Percentiles rank a stretch among this genome's conserved stretches.
These are phyloP conservation scores for Drosophila hawaiiensis DNA, from an alignment of 2,888 invertebrate genomes.

Conservation along the genomic window DNA sequence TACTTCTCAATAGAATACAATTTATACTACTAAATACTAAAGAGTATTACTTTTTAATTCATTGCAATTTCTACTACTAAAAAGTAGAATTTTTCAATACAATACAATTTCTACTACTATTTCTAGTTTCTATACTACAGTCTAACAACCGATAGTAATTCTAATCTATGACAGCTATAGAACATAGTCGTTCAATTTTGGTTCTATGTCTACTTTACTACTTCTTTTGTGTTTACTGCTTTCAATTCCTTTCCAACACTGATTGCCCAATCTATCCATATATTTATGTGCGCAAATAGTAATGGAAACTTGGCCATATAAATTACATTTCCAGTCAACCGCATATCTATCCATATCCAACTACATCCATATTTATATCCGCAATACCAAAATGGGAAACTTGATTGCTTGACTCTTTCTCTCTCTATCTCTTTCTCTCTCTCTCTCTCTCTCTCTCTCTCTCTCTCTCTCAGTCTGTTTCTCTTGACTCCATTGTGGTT, in stretches of 20 bases:
- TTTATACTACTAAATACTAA: neutral
- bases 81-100: too few relatives aligned
- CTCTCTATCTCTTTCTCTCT: neutral
- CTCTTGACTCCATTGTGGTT: constrained; percentile 23
- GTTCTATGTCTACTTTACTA: too few relatives aligned
- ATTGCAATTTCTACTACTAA: neutral
- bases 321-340: constrained; percentile 7
- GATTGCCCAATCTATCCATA: constrained; percentile 29
- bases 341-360: constrained; percentile 4
- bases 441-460: constrained; percentile 1
- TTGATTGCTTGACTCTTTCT: constrained; percentile 12
- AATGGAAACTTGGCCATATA: constrained; percentile 9
- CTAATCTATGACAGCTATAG: neutral
- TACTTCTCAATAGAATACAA: neutral
- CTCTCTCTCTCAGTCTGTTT: neutral
- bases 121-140: too few relatives aligned
- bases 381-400: constrained; percentile 19
- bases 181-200: neutral
- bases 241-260: neutral
- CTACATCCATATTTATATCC: constrained; percentile 5
- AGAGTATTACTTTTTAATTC: neutral
- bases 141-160: too few relatives aligned
- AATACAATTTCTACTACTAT: neutral
- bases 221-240: neutral
- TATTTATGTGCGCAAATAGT: constrained; percentile 11